These are phyloP conservation scores for Linnaemya vulpina DNA, from an alignment of 2,888 invertebrate species.

Conservation along the genomic window DNA sequence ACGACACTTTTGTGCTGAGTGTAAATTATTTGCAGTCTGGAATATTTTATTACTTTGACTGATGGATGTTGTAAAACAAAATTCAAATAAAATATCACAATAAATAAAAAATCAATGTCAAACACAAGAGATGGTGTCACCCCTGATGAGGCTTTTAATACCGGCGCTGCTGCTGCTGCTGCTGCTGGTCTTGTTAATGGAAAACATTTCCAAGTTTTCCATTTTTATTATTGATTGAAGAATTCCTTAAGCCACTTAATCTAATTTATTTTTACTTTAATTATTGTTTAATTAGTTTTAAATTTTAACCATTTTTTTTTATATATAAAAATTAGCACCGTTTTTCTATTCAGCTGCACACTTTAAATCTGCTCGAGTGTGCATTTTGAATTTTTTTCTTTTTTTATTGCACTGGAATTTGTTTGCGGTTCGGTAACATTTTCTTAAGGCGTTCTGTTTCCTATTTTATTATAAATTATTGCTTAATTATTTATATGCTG, in stretches of 20 bases:
- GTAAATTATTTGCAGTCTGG: not conserved
- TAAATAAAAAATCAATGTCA: conserved; percentile 19
- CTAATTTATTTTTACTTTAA: conserved; percentile 1
- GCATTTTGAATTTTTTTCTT: not conserved
- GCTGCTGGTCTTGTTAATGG: not conserved
- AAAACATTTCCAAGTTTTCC: conserved; percentile 26
- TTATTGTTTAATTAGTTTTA: not conserved
- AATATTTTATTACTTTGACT: conserved; percentile 12
- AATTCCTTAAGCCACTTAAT: conserved; percentile 3
- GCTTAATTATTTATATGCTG: conserved; percentile 4
- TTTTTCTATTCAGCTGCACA: not conserved
- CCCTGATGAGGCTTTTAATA: not conserved
- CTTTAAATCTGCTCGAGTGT: not conserved
- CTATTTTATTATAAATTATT: conserved; percentile 16
- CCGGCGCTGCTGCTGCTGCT: not conserved
- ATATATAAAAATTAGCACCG: not conserved
- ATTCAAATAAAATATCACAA: not conserved
- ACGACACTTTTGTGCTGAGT: not conserved
- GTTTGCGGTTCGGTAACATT: conserved; percentile 4
- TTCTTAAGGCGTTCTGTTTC: conserved; percentile 5
- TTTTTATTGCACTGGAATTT: conserved; percentile 13
- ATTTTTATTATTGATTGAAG: conserved; percentile 15
- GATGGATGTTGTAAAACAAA: not conserved
- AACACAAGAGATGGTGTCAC: not conserved
- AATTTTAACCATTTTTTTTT: conserved; percentile 19